phyloP scores from a whole-genome alignment of 2,888 invertebrate genomes.

The Bombyx huttoni region DNA sequence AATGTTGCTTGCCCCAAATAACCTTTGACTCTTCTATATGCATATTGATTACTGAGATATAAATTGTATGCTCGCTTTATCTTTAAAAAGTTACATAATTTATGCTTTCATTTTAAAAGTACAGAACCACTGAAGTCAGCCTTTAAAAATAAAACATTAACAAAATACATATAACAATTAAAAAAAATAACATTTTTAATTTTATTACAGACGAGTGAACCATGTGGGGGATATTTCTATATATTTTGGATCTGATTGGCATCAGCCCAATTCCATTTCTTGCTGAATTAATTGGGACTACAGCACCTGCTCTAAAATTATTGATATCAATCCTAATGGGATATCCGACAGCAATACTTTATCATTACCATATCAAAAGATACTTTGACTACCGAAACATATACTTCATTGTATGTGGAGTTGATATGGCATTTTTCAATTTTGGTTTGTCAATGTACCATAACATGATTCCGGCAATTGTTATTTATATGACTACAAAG shows the following conservation, averaged over 20 bases:
- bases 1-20: too few relatives aligned
- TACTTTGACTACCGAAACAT: constrained; percentile 74
- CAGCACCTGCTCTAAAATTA: constrained; percentile 77
- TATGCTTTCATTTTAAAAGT: too few relatives aligned
- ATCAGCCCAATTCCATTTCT: constrained; percentile 46
- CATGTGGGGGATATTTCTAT: constrained; percentile 48
- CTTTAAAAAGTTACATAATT: too few relatives aligned
- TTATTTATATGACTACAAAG: constrained; percentile 78
- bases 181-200: constrained; percentile 2
- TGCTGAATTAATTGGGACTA: constrained; percentile 67
- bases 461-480: constrained; percentile 78
- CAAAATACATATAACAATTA: too few relatives aligned
- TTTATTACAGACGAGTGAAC: constrained; percentile 17
- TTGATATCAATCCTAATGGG: constrained; percentile 76
- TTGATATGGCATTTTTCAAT: constrained; percentile 85
- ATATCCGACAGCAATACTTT: constrained; percentile 51
- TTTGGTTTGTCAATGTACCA: constrained; percentile 86
- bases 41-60: too few relatives aligned
- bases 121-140: too few relatives aligned
- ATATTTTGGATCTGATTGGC: constrained; percentile 26
- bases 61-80: too few relatives aligned
- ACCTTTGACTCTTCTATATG: too few relatives aligned
- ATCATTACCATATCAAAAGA: constrained; percentile 33
- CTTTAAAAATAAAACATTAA: too few relatives aligned
- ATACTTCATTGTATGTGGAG: constrained; percentile 80